Evolutionary conservation across 2,113 vertebrate species (phyloP), one percentile per base, ranked within the genome.

Genomic region (Callithrix jacchus): DNA sequence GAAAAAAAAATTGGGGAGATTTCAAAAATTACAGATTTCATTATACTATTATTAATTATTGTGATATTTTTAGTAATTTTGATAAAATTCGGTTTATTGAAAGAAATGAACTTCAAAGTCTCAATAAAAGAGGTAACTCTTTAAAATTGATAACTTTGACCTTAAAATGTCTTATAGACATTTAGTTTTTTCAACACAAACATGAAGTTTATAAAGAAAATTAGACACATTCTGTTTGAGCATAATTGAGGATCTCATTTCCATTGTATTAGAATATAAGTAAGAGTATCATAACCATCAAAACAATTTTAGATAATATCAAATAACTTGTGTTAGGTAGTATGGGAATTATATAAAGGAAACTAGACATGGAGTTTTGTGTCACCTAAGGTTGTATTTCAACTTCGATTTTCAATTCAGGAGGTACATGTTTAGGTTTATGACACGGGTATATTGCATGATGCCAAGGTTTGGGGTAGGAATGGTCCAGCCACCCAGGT

Each of bases 201-300:
- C 13, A 49, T 32, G 13, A 93, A 81, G 5, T 79, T 89, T 82
- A 23, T 14, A 32, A 91, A 87, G 47, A 93, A 81, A 81, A 64
- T 47, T 37, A 86, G 89, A 68, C 30, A 81, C 3, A 58, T 82
- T 82, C 40, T 79, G 4, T 84, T 47, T 47, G 6, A 73, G 37
- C 25, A 84, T 74, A 68, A 70, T 32, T 92, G 77, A 85, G 18
- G 12, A 54, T 52, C 84, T 97, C 92, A 76, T 93, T 97, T 91
- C 20, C 6, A 32, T 52, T 93, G 10, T 82, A 45, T 76, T 49
- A 79, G n/a, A 45, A 71, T 54, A 35, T 70, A 73, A 49, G 10
- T 42, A 52, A 13, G 14, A 9, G 4, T 73, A 76, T 76, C 37
- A 89, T n/a, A 81, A 77, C 77, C 1, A 27, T 45, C 10, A 30